These are phyloP conservation scores for Cephalophus harveyi DNA, from an alignment of 2,113 vertebrate genomes.

Conservation along the genomic window DNA sequence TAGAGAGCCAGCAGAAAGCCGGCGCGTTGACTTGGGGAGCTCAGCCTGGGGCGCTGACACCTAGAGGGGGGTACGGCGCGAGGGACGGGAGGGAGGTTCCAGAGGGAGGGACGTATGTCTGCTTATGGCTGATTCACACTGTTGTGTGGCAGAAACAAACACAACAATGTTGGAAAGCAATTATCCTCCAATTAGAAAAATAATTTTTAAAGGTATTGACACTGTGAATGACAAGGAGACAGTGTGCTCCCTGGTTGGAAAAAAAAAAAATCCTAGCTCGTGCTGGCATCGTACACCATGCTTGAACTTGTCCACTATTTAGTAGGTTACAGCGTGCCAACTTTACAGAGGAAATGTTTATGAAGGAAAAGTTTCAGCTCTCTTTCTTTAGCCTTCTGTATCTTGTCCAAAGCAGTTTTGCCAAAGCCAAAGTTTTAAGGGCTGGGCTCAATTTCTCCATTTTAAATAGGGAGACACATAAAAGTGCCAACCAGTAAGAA, in stretches of 20 bases:
- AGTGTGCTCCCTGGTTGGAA: conserved; percentile 30
- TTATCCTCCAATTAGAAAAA: not conserved
- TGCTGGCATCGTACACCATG: not conserved
- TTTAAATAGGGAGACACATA: conserved; percentile 69
- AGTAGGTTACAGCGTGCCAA: not conserved
- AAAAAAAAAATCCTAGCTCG: conserved; percentile 44
- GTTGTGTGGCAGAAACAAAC: not conserved
- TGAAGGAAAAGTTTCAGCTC: conserved; percentile 51
- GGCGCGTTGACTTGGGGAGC: not conserved
- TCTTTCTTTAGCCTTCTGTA: conserved; percentile 54
- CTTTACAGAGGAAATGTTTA: conserved; percentile 63
- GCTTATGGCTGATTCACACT: not conserved
- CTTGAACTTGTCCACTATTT: conserved; percentile 31
- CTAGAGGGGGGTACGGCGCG: not conserved
- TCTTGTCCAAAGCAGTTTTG: conserved; percentile 60
- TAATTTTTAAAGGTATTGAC: not conserved
- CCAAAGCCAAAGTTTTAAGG: conserved; percentile 57
- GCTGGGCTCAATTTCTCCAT: conserved; percentile 57
- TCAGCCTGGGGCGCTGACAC: not conserved
- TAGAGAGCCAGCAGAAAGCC: not conserved
- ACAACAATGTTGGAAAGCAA: not conserved
- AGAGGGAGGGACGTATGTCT: not conserved
- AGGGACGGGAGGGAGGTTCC: not conserved
- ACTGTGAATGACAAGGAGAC: conserved; percentile 48
- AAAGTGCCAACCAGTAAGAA: conserved; percentile 69